A percentile compares a stretch with the other conserved stretches of the same genome.
Conservation (phyloP, 2,113 vertebrate genomes). For the Pygathrix nemaeus region DNA sequence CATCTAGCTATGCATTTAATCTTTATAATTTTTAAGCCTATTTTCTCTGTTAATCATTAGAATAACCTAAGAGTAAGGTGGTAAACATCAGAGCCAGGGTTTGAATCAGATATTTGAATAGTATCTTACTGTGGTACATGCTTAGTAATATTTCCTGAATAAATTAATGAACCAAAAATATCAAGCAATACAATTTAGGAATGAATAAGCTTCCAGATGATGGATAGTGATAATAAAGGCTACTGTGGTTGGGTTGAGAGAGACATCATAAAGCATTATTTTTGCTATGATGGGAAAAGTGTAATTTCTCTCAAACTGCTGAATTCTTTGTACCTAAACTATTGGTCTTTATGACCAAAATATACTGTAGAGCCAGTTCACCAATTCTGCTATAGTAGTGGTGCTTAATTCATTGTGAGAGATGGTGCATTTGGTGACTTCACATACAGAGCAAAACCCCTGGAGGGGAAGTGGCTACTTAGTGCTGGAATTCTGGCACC, state of each 20-base stretch:
- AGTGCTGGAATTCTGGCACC: background rate
- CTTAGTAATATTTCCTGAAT: conserved; percentile 26
- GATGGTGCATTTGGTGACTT: background rate
- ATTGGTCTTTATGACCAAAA: background rate
- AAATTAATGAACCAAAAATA: background rate
- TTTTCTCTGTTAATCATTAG: conserved; percentile 10
- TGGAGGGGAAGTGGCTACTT: background rate
- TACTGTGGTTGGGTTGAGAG: background rate
- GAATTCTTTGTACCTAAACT: background rate
- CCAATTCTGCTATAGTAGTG: background rate
- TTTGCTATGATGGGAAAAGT: background rate
- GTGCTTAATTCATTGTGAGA: background rate
- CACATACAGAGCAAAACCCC: background rate
- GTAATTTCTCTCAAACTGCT: background rate
- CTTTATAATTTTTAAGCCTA: background rate
- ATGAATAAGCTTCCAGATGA: background rate
- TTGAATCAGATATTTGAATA: background rate
- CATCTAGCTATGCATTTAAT: background rate
- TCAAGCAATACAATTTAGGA: background rate
- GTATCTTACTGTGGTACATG: background rate
- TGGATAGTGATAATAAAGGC: background rate
- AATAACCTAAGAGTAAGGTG: background rate
- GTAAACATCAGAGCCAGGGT: background rate
- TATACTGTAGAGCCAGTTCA: background rate
- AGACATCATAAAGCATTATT: background rate